Conservation (phyloP, 2,113 vertebrate species). For the Ursus arctos region DNA sequence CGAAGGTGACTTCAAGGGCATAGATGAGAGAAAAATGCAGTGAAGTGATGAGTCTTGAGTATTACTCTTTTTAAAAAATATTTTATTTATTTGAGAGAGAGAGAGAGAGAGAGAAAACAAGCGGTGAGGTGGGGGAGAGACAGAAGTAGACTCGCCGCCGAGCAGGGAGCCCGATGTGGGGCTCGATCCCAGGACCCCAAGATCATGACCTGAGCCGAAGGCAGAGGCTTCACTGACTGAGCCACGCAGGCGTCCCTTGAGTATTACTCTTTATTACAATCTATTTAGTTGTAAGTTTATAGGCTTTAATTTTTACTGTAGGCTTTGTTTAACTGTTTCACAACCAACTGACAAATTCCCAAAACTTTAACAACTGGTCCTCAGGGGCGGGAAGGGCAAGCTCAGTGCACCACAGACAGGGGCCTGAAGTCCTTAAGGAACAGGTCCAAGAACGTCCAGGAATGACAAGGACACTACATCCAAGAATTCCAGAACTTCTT, state of each 20-base stretch:
- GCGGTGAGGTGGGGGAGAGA: no score
- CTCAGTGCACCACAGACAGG: accelerated
- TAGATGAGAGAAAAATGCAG: not conserved
- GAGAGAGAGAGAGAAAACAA: no score
- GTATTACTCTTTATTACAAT: not conserved
- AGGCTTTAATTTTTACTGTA: not conserved
- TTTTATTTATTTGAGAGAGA: no score
- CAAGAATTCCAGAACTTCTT: no score
- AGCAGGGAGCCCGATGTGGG: no score
- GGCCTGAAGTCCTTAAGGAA: accelerated
- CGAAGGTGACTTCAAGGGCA: not conserved
- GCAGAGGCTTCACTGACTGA: not conserved
- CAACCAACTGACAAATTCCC: not conserved
- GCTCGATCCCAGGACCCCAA: not conserved
- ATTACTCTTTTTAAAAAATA: not conserved
- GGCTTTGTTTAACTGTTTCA: not conserved
- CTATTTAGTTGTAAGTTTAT: not conserved
- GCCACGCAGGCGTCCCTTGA: not conserved
- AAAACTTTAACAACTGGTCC: not conserved
- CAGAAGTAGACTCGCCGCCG: no score
- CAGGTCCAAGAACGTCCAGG: accelerated
- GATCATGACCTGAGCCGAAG: not conserved
- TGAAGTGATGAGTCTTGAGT: not conserved
- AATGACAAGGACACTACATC: not conserved
- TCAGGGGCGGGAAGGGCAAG: no score